Conservation (phyloP, 2,797 vertebrate genomes). For the Spinus pinus region DNA sequence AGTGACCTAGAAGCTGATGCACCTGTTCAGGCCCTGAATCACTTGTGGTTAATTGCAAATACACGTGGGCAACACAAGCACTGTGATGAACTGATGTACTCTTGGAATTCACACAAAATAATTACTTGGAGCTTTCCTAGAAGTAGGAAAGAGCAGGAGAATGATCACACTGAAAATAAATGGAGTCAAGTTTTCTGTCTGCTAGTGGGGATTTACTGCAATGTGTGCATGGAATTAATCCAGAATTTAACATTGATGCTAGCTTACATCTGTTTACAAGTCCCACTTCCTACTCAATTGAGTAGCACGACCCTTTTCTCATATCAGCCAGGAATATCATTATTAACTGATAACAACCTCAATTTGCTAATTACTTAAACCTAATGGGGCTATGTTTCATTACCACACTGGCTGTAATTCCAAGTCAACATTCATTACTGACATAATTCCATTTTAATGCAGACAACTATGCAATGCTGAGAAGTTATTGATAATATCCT, state of each 20-base stretch:
- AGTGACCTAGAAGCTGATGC: background rate
- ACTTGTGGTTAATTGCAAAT: background rate
- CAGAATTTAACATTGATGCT: background rate
- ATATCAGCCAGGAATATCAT: constrained; percentile 10
- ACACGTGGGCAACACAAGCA: background rate
- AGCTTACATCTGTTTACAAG: background rate
- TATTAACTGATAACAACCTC: constrained; percentile 52
- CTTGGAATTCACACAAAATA: background rate
- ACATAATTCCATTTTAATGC: background rate
- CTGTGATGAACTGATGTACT: background rate
- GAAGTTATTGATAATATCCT: constrained; percentile 4
- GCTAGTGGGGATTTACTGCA: background rate
- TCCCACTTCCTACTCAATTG: background rate
- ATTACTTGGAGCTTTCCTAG: background rate
- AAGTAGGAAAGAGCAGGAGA: background rate
- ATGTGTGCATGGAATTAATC: background rate
- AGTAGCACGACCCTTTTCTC: background rate
- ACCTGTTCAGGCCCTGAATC: background rate
- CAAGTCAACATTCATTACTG: constrained; percentile 11
- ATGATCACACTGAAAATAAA: background rate
- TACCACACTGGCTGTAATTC: background rate
- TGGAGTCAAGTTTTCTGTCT: background rate
- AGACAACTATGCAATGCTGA: background rate
- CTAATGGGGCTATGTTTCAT: constrained; percentile 33
- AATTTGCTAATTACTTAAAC: constrained; percentile 30